Conservation (phyloP, 1,140 invertebrate genomes). For the Luehdorfia chinensis region DNA sequence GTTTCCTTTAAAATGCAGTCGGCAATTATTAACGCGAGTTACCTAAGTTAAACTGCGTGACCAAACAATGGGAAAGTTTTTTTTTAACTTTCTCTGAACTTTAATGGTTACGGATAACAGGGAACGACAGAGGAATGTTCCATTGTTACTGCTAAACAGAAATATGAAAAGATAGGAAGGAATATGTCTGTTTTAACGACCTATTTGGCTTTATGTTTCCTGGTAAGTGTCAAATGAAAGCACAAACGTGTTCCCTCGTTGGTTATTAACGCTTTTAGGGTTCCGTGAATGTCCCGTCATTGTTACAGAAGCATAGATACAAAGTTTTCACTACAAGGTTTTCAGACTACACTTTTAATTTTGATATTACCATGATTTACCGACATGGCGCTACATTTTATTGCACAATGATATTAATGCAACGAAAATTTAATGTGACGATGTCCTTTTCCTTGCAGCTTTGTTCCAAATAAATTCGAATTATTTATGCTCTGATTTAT, state of each 20-base stretch:
- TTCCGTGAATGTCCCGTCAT: too few species aligned
- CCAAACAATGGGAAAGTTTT: constrained; percentile 25
- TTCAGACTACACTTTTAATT: too few species aligned
- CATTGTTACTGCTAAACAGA: constrained; percentile 14
- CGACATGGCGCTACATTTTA: too few species aligned
- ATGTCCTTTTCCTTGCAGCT: too few species aligned
- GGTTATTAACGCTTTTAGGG: neutral
- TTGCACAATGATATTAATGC: too few species aligned
- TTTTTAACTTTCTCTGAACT: too few species aligned
- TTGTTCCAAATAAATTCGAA: too few species aligned
- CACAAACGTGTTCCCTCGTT: neutral
- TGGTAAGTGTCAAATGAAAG: neutral
- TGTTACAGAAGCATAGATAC: neutral
- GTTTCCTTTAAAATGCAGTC: constrained; percentile 18
- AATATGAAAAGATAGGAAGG: constrained; percentile 1
- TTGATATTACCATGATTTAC: too few species aligned
- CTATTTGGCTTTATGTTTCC: neutral
- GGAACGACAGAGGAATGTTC: constrained; percentile 17
- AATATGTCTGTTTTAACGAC: constrained; percentile 1
- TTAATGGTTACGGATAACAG: constrained; percentile 27
- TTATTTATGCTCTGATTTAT: too few species aligned
- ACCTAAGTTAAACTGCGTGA: constrained; percentile 21
- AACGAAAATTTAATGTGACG: too few species aligned
- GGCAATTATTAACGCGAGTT: constrained; percentile 24
- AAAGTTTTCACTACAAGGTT: too few species aligned